These are phyloP conservation scores for Actenoides hombroni DNA, from an alignment of 2,113 vertebrate genomes.

Conservation along the genomic window DNA sequence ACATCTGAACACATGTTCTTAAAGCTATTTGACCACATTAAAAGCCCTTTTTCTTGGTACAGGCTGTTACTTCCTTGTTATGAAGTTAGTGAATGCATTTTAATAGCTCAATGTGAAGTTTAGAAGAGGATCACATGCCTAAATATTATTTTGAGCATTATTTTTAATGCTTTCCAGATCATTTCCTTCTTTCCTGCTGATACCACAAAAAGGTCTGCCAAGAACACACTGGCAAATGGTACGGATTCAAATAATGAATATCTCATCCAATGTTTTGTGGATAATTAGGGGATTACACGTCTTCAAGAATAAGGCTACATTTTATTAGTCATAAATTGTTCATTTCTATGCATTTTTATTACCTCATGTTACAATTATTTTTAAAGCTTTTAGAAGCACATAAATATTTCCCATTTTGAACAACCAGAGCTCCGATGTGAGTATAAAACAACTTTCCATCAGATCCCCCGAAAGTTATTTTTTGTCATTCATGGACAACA, in stretches of 20 bases:
- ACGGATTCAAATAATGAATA: background rate
- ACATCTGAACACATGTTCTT: background rate
- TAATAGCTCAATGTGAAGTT: background rate
- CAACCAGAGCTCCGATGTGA: background rate
- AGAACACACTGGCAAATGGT: background rate
- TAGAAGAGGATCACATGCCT: background rate
- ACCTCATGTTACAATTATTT: background rate
- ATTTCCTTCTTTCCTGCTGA: background rate
- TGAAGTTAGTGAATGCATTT: background rate
- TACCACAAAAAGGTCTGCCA: background rate
- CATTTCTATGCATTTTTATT: constrained; percentile 7
- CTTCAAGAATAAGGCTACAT: background rate
- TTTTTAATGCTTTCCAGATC: constrained; percentile 17
- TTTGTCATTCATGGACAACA: background rate
- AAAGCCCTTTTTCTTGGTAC: background rate
- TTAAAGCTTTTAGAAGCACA: background rate
- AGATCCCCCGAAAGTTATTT: background rate
- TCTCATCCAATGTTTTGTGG: background rate
- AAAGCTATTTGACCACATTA: background rate
- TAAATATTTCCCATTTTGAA: background rate
- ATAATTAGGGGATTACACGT: constrained; percentile 5
- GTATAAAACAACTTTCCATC: background rate
- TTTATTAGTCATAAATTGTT: constrained; percentile 14
- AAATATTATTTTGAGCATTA: background rate
- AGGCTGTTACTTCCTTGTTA: background rate